Base-by-base conservation (phyloP, 2,888 invertebrate genomes). In the Margaritifera margaritifera region DNA sequence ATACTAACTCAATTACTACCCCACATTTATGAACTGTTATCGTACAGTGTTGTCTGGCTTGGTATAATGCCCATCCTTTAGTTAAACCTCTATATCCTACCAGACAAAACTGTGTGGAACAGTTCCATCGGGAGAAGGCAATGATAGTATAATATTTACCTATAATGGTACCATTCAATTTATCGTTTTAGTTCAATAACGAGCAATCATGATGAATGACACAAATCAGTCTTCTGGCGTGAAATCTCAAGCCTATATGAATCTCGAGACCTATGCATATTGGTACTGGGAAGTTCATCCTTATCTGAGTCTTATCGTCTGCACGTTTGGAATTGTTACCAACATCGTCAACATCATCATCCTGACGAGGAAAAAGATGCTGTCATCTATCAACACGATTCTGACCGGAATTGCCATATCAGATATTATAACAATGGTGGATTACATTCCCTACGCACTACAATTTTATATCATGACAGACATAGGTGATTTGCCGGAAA, bases 311-410 rank as follows among this genome's bases (percentile, higher is more conserved):
- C 91, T 97, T 57, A 91, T 95, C 59, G 95, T 98, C 75, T 97
- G 97, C 90, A 92, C 95, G 65, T 94, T 97, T 86, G 97, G 97
- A 60, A 95, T 96, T 51, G 92, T 96, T 52, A 95, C 96, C 71
- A 98, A 98, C 90, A 92, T 94, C 25, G 92, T 97, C 81, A 98
- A 97, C 90, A 95, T 98, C 75, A 95, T 97, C 20, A 92, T 98
- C 65, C 95, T 96, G 5, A 87, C 87, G 4, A 93, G 95, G 27
- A 93, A 94, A 53, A 96, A 96, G 89, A 97, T 98, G 96, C 82
- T 89, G 19, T 95, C 95, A 74, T 94, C 97, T 2, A 97, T 96
- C 58, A 98, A 98, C 91, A 94, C 94, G 68, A 96, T 98, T 69
- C 93, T 98, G 60, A 96, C 97, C 0, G 90, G 88, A 5, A 85